Base-by-base conservation (phyloP, 2,888 invertebrate genomes). In the Drosophila acutilabella region DNA sequence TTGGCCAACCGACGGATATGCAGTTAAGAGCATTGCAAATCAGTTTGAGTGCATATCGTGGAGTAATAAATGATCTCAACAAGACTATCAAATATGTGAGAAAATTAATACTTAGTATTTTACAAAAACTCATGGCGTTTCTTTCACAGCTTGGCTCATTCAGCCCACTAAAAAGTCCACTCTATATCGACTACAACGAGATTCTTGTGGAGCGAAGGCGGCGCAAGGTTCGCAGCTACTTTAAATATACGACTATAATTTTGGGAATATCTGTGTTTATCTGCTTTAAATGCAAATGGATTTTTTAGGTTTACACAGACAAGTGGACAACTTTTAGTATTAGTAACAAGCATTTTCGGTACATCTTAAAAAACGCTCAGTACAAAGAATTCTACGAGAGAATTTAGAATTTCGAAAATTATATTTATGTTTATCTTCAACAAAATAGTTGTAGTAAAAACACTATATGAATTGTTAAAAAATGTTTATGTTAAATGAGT, bases 71-170 rank as follows among this genome's bases (percentile, higher is more conserved):
- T 23, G 89, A 91, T 30, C 72, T 91, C 11, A 79, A 80, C 51
- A 81, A 77, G 47, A 91, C 90, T 2, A 82, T 89, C 2, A 90
- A 91, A 90, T 92, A 92, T 78, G 92, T 92, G 83, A 78, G 89
- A 20, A 51, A 5, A 18, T 42, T 10, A 30, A 13, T 41, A 1
- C 10, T n/a, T 1, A 33, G 20, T 6, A 11, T 14, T 5, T 36
- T 4, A 8, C 11, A 18, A 2, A 14, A 30, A 18, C 13, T 16
- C 1, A 13, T 42, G 10, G 2, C 1, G 8, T 7, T 0, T 14
- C 14, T 14, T 38, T 62, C 62, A 3, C 60, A 92, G 92, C 80
- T 92, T 44, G 80, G 88, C 10, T 85, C 91, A 0, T 92, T 92
- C 60, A 92, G 91, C 66, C 91, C 92, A 13, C 51, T 75, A 2